These are phyloP conservation scores for Oreochromis tanganicae DNA, from an alignment of 2,113 vertebrate species.

Conservation along the genomic window DNA sequence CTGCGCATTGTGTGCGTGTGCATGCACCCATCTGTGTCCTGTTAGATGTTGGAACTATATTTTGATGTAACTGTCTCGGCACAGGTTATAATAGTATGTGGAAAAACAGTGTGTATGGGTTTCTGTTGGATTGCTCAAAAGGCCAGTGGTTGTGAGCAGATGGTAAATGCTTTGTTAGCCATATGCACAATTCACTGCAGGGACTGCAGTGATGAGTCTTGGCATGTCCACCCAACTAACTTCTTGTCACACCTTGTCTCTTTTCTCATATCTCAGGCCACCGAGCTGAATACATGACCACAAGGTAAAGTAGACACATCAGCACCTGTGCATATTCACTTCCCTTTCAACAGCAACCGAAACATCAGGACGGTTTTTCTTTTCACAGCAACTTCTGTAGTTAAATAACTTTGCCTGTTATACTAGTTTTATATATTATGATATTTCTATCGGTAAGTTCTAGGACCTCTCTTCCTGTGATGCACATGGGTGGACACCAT, in stretches of 20 bases:
- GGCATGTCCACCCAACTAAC: slow-evolving; percentile 21
- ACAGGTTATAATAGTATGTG: background rate
- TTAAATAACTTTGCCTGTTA: background rate
- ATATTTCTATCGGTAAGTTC: background rate
- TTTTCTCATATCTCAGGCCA: slow-evolving; percentile 78
- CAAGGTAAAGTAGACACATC: slow-evolving; percentile 79
- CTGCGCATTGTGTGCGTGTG: background rate
- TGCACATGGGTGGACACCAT: background rate
- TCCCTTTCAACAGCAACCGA: background rate
- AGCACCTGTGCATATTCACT: background rate
- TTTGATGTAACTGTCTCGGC: background rate
- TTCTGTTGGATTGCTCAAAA: background rate
- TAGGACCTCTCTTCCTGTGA: background rate
- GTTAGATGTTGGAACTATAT: background rate
- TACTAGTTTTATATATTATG: background rate
- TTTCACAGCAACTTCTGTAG: background rate
- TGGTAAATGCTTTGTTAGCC: slow-evolving; percentile 52
- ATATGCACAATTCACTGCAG: slow-evolving; percentile 16
- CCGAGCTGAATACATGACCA: slow-evolving; percentile 95
- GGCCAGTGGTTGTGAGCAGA: slow-evolving; percentile 44
- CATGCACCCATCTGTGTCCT: background rate
- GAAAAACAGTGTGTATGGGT: background rate
- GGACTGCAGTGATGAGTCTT: slow-evolving; percentile 26
- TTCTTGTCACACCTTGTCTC: slow-evolving; percentile 14
- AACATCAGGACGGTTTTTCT: background rate